Evolutionary conservation across 2,797 vertebrate species (phyloP).

Genomic region (Acipenser transmontanus): DNA sequence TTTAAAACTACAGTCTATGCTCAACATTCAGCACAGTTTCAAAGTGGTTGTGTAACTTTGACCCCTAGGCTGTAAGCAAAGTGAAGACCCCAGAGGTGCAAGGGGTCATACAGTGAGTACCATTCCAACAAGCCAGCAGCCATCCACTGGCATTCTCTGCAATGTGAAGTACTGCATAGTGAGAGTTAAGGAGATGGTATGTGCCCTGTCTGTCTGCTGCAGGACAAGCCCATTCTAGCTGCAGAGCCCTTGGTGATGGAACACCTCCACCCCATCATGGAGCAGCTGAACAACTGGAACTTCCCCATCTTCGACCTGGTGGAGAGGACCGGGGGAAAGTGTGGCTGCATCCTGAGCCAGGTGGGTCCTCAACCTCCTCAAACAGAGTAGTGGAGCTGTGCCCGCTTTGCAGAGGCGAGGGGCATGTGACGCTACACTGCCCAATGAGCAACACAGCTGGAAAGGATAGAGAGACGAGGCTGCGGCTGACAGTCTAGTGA

Average conservation of each 20-base stretch:
- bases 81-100: no score
- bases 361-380: constrained; percentile 51
- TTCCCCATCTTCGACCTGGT: constrained; percentile 94
- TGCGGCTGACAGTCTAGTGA: background rate
- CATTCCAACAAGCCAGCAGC: no score
- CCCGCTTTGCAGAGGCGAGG: no score
- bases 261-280: constrained; percentile 79
- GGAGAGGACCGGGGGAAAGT: constrained; percentile 85
- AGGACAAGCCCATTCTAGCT: constrained; percentile 84
- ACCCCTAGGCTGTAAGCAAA: no score
- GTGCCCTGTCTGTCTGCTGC: constrained; percentile 23
- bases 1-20: no score
- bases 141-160: no score
- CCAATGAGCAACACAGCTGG: background rate
- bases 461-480: background rate
- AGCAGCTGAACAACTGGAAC: constrained; percentile 93
- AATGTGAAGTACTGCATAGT: no score
- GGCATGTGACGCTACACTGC: background rate
- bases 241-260: constrained; percentile 91
- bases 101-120: no score
- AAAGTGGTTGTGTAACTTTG: no score
- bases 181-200: no score
- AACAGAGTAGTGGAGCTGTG: background rate
- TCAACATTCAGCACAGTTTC: no score
- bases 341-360: constrained; percentile 94